Conservation (phyloP, 2,113 vertebrate genomes). For the Nanorana parkeri region DNA sequence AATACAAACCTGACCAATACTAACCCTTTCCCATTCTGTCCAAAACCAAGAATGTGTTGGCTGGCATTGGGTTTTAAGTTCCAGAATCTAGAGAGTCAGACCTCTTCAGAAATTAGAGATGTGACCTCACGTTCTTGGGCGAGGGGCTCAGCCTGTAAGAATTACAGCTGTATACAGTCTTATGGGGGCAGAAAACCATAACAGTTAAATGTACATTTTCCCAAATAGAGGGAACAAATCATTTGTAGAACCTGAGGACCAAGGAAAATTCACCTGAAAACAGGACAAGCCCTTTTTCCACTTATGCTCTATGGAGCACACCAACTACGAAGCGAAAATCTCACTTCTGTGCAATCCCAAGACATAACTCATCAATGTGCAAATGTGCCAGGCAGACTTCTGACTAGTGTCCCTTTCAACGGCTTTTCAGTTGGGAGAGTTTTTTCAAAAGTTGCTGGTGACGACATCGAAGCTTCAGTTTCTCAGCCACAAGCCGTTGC, state of each 20-base stretch:
- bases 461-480: constrained; percentile 78
- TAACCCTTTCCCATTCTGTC: too few relatives aligned
- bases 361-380: constrained; percentile 68
- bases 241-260: constrained; percentile 35
- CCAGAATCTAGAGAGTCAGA: too few relatives aligned
- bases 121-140: not conserved
- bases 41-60: too few relatives aligned
- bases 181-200: not conserved
- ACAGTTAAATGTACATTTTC: not conserved
- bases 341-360: constrained; percentile 43
- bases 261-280: constrained; percentile 39
- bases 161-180: constrained; percentile 1
- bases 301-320: constrained; percentile 11
- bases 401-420: constrained; percentile 65
- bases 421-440: constrained; percentile 82
- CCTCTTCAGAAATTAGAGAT: not conserved
- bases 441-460: constrained; percentile 84
- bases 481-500: constrained; percentile 82
- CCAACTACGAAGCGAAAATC: constrained; percentile 14
- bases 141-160: not conserved
- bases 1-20: too few relatives aligned
- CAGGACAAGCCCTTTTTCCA: constrained; percentile 29
- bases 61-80: too few relatives aligned
- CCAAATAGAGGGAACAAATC: not conserved
- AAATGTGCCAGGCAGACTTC: constrained; percentile 63